Evolutionary conservation across 1,140 invertebrate genomes (phyloP).

Genomic region (Brachionus paranguensis): DNA sequence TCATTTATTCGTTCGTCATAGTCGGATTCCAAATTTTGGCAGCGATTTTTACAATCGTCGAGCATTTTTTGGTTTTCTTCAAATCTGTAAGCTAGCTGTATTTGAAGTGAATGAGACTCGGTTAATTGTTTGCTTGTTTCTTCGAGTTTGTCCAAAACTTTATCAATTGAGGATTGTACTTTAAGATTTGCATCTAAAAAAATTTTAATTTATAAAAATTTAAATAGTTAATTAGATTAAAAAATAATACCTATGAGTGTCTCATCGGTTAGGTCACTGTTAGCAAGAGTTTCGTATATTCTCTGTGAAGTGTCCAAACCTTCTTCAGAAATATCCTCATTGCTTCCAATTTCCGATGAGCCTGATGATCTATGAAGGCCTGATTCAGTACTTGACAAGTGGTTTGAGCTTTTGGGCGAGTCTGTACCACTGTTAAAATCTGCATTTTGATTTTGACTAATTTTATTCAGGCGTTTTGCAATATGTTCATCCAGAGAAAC

Average conservation of each 20-base stretch:
- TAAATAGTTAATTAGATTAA: not conserved
- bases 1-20: not conserved
- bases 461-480: not conserved
- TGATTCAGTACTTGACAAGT: constrained; percentile 15
- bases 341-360: not conserved
- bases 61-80: constrained; percentile 7
- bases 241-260: not conserved
- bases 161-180: not conserved
- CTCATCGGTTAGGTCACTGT: constrained; percentile 4
- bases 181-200: not conserved
- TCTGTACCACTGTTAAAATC: not conserved
- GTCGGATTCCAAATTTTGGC: not conserved
- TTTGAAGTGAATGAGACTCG: constrained; percentile 2
- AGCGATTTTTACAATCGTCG: not conserved
- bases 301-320: constrained; percentile 8
- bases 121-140: constrained; percentile 5
- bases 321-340: constrained; percentile 9
- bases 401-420: not conserved
- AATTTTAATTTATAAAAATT: not conserved
- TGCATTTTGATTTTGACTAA: not conserved
- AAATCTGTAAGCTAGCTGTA: not conserved
- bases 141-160: not conserved
- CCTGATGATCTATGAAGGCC: constrained; percentile 6
- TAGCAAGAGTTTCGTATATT: not conserved
- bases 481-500: not conserved